Evolutionary conservation across 2,888 invertebrate genomes (phyloP).

Genomic region (Boloria euphrosyne): DNA sequence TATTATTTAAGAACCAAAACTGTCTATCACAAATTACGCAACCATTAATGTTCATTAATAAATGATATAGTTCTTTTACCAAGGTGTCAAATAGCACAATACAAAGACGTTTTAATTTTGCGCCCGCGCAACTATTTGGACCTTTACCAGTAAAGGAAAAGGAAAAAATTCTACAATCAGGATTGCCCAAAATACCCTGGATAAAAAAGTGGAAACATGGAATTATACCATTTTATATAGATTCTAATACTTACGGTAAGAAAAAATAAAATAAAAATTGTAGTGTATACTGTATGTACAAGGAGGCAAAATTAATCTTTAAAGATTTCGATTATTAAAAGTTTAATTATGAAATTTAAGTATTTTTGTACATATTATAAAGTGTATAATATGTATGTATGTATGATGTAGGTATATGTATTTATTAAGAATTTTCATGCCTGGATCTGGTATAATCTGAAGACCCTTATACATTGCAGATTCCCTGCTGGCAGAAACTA

Average conservation of each 20-base stretch:
- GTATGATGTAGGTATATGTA: background rate
- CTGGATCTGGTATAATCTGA: background rate
- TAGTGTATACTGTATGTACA: too few relatives aligned
- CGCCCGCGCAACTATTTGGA: conserved; percentile 50
- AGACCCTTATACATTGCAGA: conserved; percentile 47
- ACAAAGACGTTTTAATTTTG: conserved; percentile 58
- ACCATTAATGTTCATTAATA: background rate
- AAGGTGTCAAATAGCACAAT: conserved; percentile 39
- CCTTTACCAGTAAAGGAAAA: conserved; percentile 29
- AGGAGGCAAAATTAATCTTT: too few relatives aligned
- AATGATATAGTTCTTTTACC: conserved; percentile 17
- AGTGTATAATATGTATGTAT: background rate
- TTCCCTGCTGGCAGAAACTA: conserved; percentile 54
- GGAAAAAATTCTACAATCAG: background rate
- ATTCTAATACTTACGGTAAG: conserved; percentile 67
- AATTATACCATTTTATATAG: conserved; percentile 69
- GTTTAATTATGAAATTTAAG: too few relatives aligned
- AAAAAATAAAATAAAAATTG: conserved; percentile 9
- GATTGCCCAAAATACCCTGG: conserved; percentile 39
- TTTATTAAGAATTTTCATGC: background rate
- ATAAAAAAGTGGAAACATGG: conserved; percentile 62
- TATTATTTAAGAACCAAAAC: too few relatives aligned
- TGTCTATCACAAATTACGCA: too few relatives aligned
- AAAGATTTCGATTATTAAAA: too few relatives aligned
- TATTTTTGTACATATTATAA: too few relatives aligned